Percentiles rank a stretch among this genome's conserved stretches.
Conservation (phyloP, 2,888 invertebrate species). For the Prosopocoilus inquinatus region DNA sequence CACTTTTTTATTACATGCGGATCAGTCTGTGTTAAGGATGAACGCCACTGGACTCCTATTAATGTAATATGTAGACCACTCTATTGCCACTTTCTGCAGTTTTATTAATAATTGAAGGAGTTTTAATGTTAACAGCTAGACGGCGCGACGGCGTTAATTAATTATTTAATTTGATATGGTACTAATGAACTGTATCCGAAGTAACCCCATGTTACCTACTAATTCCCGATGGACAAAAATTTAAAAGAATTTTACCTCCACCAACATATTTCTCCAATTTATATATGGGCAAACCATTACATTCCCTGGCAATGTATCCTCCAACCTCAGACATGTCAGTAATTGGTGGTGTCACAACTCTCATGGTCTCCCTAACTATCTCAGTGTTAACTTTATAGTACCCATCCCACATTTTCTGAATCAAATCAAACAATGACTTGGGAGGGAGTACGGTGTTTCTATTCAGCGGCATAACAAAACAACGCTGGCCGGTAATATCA, state of each 20-base stretch:
- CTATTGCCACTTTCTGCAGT: no score
- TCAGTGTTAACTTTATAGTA: conserved; percentile 81
- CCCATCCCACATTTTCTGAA: conserved; percentile 75
- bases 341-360: conserved; percentile 70
- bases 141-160: no score
- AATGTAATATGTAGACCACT: no score
- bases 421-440: conserved; percentile 72
- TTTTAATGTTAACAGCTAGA: no score
- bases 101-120: no score
- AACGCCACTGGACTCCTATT: no score
- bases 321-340: conserved; percentile 64
- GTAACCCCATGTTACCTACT: no score
- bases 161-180: no score
- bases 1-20: no score
- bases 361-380: conserved; percentile 73
- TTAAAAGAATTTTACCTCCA: conserved; percentile 56
- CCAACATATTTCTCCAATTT: conserved; percentile 65
- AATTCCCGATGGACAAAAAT: no score
- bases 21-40: no score
- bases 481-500: conserved; percentile 57
- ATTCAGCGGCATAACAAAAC: conserved; percentile 90
- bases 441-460: conserved; percentile 75
- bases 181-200: no score
- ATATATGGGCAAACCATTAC: conserved; percentile 70
- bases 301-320: conserved; percentile 68